phyloP scores from a whole-genome alignment of 2,888 invertebrate species.

The Drosophila paranaensis region DNA sequence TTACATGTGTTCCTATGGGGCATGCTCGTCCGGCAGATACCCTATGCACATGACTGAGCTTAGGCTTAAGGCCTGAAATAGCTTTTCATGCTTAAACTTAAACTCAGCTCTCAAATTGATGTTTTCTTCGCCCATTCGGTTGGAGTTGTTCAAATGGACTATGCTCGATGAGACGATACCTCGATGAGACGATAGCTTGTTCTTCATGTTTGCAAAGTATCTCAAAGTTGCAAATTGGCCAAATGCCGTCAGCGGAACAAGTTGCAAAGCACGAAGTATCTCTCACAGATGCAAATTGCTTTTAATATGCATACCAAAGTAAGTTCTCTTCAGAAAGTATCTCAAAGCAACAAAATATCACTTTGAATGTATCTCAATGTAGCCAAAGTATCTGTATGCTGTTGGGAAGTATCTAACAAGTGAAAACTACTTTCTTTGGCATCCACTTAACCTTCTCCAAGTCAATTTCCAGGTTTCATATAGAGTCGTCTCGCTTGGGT shows the following conservation, averaged over 20 bases:
- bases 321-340: neutral
- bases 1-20: no score
- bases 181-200: no score
- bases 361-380: neutral
- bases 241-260: neutral
- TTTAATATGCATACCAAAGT: neutral
- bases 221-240: neutral
- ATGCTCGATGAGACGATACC: no score
- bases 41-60: neutral
- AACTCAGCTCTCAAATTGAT: neutral
- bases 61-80: neutral
- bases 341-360: neutral
- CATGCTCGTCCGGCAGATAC: neutral
- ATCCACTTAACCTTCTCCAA: neutral
- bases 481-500: neutral
- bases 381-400: no score
- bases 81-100: neutral
- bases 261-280: neutral
- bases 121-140: neutral
- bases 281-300: neutral
- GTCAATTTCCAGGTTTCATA: neutral
- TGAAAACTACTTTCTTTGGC: no score
- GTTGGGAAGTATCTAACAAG: neutral
- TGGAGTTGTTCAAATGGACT: neutral
- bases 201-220: neutral